A percentile compares a stretch with the other conserved stretches of the same genome.
Conservation (phyloP, 2,888 invertebrate species). For the Gasteruption jaculator region DNA sequence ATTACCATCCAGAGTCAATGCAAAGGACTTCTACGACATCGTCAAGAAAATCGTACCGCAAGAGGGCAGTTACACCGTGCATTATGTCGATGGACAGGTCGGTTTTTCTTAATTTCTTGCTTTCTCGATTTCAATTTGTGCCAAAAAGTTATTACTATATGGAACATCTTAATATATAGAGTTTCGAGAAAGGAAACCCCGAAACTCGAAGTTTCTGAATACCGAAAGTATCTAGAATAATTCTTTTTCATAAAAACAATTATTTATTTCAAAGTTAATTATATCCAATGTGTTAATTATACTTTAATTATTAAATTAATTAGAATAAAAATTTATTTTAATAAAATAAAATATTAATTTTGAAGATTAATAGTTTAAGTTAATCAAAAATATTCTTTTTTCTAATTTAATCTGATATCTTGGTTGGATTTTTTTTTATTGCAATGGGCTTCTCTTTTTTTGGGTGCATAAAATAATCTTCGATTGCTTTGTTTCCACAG, state of each 20-base stretch:
- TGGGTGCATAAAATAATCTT: neutral
- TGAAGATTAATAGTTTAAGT: too few species aligned
- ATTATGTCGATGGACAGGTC: constrained; percentile 59
- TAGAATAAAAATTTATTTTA: neutral
- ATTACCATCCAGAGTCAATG: constrained; percentile 55
- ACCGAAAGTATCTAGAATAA: too few species aligned
- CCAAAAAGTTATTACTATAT: too few species aligned
- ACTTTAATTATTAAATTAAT: neutral
- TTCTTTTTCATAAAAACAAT: constrained; percentile 4
- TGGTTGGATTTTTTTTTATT: neutral
- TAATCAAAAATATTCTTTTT: neutral
- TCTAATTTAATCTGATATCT: neutral
- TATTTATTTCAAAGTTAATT: neutral
- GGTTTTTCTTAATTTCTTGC: constrained; percentile 20
- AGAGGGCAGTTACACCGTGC: constrained; percentile 52
- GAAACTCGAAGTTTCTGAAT: too few species aligned
- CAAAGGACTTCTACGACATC: constrained; percentile 52
- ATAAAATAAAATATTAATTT: neutral
- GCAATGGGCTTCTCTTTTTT: neutral
- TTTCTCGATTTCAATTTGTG: neutral
- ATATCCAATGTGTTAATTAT: constrained; percentile 6
- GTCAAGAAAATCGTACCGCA: constrained; percentile 53
- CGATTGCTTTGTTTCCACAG: constrained; percentile 42
- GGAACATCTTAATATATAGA: too few species aligned
- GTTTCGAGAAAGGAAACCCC: too few species aligned